Conservation (phyloP, 2,888 invertebrate genomes). For the Drosophila emarginata region DNA sequence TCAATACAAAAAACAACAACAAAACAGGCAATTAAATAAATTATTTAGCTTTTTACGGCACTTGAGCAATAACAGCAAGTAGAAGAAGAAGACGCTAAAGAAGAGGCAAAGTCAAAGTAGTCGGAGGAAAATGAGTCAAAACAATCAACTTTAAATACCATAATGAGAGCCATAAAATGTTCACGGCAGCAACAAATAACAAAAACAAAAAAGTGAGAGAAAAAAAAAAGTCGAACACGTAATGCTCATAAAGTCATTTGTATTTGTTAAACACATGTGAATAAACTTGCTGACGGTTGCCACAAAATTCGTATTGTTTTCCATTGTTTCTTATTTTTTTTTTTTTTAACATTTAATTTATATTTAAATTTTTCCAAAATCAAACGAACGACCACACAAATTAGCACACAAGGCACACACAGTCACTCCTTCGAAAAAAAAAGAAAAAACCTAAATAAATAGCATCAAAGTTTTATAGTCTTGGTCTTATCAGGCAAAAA, state of each 20-base stretch:
- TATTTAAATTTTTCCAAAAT: constrained; percentile 17
- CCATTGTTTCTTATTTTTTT: no score
- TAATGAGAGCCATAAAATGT: constrained; percentile 38
- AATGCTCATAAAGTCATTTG: constrained; percentile 45
- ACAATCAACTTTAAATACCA: constrained; percentile 34
- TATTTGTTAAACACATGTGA: constrained; percentile 29
- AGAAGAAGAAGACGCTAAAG: not conserved
- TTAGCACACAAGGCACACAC: constrained; percentile 54
- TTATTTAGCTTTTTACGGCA: not conserved
- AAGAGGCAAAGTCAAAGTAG: not conserved
- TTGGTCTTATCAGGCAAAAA: constrained; percentile 23
- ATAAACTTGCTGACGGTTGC: constrained; percentile 18
- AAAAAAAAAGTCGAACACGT: constrained; percentile 29
- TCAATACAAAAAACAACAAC: not conserved
- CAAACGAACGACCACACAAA: constrained; percentile 33
- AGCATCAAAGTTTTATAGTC: not conserved
- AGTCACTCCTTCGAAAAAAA: not conserved
- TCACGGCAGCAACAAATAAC: constrained; percentile 21
- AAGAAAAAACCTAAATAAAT: constrained; percentile 6
- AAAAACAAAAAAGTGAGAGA: constrained; percentile 23
- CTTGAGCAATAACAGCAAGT: constrained; percentile 6
- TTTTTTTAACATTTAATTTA: constrained; percentile 18
- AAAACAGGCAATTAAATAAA: constrained; percentile 18
- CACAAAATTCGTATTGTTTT: not conserved
- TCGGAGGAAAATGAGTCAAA: constrained; percentile 6